These are phyloP conservation scores for Calyptommatus sinebrachiatus DNA, from an alignment of 2,113 vertebrate species.

Conservation along the genomic window DNA sequence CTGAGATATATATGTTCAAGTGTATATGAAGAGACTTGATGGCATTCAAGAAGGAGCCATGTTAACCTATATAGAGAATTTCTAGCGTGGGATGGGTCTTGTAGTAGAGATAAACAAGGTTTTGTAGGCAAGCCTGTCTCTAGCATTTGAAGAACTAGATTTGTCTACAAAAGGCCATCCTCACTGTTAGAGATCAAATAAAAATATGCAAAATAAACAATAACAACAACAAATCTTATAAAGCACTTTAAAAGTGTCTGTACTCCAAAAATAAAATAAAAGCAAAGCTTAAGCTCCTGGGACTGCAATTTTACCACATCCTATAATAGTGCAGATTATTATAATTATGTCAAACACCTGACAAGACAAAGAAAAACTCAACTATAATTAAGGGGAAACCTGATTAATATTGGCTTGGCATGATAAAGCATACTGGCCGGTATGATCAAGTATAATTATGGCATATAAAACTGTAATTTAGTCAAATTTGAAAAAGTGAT, in stretches of 20 bases:
- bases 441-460: constrained; percentile 56
- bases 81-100: too few relatives aligned
- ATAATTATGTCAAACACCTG: constrained; percentile 45
- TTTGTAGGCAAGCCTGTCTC: too few relatives aligned
- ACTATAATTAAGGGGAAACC: constrained; percentile 52
- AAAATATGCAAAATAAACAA: constrained; percentile 13
- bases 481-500: constrained; percentile 57
- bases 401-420: constrained; percentile 59
- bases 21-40: too few relatives aligned
- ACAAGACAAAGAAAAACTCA: constrained; percentile 33
- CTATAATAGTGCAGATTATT: constrained; percentile 43
- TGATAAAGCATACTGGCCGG: constrained; percentile 50
- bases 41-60: too few relatives aligned
- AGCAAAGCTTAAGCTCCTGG: background rate
- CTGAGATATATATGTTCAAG: too few relatives aligned
- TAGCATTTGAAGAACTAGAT: too few relatives aligned
- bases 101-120: too few relatives aligned
- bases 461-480: constrained; percentile 62
- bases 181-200: background rate
- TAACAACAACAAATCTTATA: background rate
- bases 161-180: too few relatives aligned
- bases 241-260: constrained; percentile 11
- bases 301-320: constrained; percentile 4
- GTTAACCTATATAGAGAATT: too few relatives aligned
- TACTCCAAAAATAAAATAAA: too few relatives aligned